Percentiles rank a stretch among this genome's conserved stretches.
phyloP scores from a whole-genome alignment of 2,888 invertebrate genomes.

The Cephus pulcher region DNA sequence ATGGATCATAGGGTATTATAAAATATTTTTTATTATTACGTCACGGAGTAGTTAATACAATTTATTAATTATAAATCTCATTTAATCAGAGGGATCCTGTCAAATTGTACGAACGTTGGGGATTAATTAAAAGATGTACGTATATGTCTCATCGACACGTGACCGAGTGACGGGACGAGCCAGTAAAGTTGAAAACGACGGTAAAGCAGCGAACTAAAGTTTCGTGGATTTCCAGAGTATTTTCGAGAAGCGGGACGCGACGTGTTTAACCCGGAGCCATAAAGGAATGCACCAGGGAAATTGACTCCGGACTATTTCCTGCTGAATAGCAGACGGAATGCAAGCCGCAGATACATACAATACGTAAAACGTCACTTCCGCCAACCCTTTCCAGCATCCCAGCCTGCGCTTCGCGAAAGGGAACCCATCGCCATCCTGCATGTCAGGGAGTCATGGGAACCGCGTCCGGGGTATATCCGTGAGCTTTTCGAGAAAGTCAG shows the following conservation, averaged over 20 bases:
- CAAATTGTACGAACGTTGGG: neutral
- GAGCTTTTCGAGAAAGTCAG: neutral
- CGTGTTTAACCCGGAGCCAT: conserved; percentile 19
- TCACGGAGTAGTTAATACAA: neutral
- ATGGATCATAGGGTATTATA: no score
- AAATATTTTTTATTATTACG: no score
- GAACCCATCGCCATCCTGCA: neutral
- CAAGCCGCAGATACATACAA: conserved; percentile 22
- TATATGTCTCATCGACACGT: neutral
- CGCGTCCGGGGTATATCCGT: neutral
- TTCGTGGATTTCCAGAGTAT: neutral
- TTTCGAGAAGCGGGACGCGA: neutral
- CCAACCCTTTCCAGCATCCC: neutral
- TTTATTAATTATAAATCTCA: no score
- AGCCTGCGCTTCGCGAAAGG: neutral
- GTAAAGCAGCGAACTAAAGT: neutral
- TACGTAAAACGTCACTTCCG: conserved; percentile 24
- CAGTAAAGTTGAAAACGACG: neutral
- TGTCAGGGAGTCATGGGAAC: neutral
- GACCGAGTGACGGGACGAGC: neutral
- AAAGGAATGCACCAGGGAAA: conserved; percentile 46
- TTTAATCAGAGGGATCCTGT: neutral
- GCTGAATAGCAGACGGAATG: conserved; percentile 25
- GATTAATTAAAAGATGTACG: neutral
- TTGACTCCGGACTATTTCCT: conserved; percentile 37